Conservation (phyloP, 2,888 invertebrate genomes). For the Pasiphila rectangulata region DNA sequence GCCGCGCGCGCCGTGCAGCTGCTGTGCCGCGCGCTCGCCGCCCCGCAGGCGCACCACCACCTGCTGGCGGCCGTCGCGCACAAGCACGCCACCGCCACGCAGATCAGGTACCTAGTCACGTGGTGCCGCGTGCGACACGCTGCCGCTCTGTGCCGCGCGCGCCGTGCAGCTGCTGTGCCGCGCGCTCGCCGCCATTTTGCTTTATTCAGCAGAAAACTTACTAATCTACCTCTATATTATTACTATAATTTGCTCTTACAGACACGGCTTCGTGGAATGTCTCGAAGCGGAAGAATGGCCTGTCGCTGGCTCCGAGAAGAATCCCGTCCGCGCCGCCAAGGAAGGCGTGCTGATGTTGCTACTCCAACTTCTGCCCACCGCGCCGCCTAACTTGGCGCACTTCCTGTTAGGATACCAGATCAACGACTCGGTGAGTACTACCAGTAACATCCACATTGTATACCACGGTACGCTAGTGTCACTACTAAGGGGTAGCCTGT, state of each 20-base stretch:
- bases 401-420: slow-evolving; percentile 93
- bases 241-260: slow-evolving; percentile 25
- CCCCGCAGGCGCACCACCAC: slow-evolving; percentile 84
- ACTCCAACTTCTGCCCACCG: slow-evolving; percentile 87
- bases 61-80: slow-evolving; percentile 87
- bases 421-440: slow-evolving; percentile 83
- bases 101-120: slow-evolving; percentile 66
- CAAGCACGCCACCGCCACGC: slow-evolving; percentile 83
- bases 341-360: slow-evolving; percentile 87
- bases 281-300: slow-evolving; percentile 83
- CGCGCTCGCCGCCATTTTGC: slow-evolving; percentile 47
- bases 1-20: slow-evolving; percentile 77
- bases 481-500: too few species aligned
- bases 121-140: slow-evolving; percentile 32
- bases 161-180: slow-evolving; percentile 82
- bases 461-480: too few species aligned
- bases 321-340: slow-evolving; percentile 75
- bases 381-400: slow-evolving; percentile 92
- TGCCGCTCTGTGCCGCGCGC: slow-evolving; percentile 41
- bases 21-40: slow-evolving; percentile 67
- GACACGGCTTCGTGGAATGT: slow-evolving; percentile 90
- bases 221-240: too few species aligned
- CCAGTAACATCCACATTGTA: too few species aligned
- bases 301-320: slow-evolving; percentile 51
- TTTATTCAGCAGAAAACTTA: too few species aligned